These are phyloP conservation scores for Drosophila setifemur DNA, from an alignment of 1,140 invertebrate species.

Conservation along the genomic window DNA sequence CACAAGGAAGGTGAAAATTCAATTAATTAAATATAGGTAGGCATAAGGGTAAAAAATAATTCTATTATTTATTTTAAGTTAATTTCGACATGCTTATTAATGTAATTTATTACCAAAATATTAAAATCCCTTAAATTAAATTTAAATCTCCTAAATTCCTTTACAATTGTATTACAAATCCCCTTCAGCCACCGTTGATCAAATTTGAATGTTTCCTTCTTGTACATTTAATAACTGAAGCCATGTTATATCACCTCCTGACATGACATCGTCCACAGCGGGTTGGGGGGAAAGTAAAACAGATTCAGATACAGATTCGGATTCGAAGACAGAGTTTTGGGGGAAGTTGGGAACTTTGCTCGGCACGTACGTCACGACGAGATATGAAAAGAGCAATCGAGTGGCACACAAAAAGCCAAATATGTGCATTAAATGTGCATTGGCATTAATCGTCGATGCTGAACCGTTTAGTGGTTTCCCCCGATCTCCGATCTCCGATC, in stretches of 20 bases:
- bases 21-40: too few species aligned
- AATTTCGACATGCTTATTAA: too few species aligned
- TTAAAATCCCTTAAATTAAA: too few species aligned
- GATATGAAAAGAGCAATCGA: constrained; percentile 62
- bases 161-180: not conserved
- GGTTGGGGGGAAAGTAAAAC: constrained; percentile 9
- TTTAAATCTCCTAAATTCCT: not conserved
- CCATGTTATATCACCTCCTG: constrained; percentile 77
- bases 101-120: too few species aligned
- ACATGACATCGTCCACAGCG: constrained; percentile 64
- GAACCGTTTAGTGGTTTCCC: constrained; percentile 57
- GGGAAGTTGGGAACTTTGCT: constrained; percentile 41
- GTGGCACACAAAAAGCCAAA: constrained; percentile 64
- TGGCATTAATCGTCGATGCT: constrained; percentile 76
- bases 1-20: too few species aligned
- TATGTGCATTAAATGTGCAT: constrained; percentile 79
- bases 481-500: not conserved
- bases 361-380: constrained; percentile 77
- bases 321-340: constrained; percentile 22
- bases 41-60: too few species aligned
- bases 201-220: constrained; percentile 7
- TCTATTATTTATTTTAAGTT: too few species aligned
- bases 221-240: constrained; percentile 69
- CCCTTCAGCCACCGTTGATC: constrained; percentile 24
- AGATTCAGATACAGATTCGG: constrained; percentile 18